Percentiles rank a stretch among this genome's conserved stretches.
phyloP scores from a whole-genome alignment of 2,113 vertebrate species.

The Lethenteron reissneri region DNA sequence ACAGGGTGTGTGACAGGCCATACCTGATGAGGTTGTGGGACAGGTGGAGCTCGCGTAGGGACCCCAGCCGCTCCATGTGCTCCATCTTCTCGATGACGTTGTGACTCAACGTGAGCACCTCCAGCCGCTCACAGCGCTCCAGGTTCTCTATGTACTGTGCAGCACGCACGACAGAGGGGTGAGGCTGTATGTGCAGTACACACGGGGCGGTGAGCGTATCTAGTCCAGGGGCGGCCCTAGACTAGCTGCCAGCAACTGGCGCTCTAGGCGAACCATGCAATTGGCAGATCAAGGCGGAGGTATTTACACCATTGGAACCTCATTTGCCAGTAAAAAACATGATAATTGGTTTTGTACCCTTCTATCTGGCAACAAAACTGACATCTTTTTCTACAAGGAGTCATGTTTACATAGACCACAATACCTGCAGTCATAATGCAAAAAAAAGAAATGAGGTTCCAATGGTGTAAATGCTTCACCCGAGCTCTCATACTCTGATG shows the following conservation, averaged over 20 bases:
- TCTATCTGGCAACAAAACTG: too few species aligned
- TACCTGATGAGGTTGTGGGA: constrained; percentile 45
- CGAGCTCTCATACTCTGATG: too few species aligned
- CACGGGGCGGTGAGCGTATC: too few species aligned
- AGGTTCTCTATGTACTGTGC: constrained; percentile 53
- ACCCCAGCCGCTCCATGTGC: constrained; percentile 35
- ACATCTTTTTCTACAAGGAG: too few species aligned
- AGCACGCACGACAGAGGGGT: constrained; percentile 10
- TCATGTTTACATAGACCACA: too few species aligned
- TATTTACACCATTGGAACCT: too few species aligned
- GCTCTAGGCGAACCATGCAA: constrained; percentile 8
- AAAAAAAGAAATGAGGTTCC: too few species aligned
- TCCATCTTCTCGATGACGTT: constrained; percentile 51
- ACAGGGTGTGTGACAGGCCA: neutral
- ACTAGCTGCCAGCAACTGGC: neutral
- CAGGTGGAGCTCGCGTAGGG: constrained; percentile 41
- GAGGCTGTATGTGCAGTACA: too few species aligned
- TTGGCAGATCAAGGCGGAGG: constrained; percentile 10
- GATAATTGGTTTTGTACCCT: too few species aligned
- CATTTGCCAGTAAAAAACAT: too few species aligned
- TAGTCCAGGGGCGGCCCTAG: neutral
- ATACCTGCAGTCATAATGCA: too few species aligned
- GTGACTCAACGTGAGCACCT: constrained; percentile 37
- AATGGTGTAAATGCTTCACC: too few species aligned
- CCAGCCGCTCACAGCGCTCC: constrained; percentile 39